Conservation (phyloP, 2,113 vertebrate genomes). For the Craseonycteris thonglongyai region DNA sequence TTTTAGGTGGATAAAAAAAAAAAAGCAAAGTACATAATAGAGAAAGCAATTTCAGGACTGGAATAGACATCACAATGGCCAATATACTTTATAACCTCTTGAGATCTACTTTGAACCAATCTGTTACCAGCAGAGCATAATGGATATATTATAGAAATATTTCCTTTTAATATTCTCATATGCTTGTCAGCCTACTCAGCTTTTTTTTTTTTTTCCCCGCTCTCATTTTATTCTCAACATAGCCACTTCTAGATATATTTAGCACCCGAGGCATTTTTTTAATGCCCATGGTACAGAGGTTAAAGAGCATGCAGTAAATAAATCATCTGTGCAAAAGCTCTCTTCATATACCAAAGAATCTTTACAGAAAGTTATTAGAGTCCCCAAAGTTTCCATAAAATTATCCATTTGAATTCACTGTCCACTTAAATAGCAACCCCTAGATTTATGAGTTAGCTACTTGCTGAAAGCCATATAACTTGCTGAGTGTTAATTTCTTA, state of each 20-base stretch:
- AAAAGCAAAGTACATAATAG: neutral
- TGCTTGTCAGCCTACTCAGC: neutral
- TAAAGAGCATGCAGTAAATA: conserved; percentile 3
- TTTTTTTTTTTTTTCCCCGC: too few relatives aligned
- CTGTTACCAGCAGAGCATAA: neutral
- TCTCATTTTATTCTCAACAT: neutral
- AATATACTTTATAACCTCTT: neutral
- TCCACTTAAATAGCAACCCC: conserved; percentile 20
- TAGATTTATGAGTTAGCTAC: conserved; percentile 35
- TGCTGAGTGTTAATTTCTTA: conserved; percentile 17
- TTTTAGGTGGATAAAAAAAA: neutral
- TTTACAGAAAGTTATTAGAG: conserved; percentile 44
- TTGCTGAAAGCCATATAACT: conserved; percentile 24
- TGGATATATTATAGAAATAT: neutral
- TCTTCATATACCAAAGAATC: neutral
- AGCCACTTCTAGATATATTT: conserved; percentile 4
- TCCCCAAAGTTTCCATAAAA: conserved; percentile 39
- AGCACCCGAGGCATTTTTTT: neutral
- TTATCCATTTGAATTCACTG: conserved; percentile 24
- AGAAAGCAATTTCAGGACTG: neutral
- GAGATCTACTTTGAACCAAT: neutral
- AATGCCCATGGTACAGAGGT: neutral
- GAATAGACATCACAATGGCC: neutral
- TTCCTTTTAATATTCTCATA: neutral
- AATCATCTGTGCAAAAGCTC: neutral